A percentile compares a stretch with the other conserved stretches of the same genome.
Evolutionary conservation across 1,140 invertebrate species (phyloP).

Genomic region (Drosophila simulans): DNA sequence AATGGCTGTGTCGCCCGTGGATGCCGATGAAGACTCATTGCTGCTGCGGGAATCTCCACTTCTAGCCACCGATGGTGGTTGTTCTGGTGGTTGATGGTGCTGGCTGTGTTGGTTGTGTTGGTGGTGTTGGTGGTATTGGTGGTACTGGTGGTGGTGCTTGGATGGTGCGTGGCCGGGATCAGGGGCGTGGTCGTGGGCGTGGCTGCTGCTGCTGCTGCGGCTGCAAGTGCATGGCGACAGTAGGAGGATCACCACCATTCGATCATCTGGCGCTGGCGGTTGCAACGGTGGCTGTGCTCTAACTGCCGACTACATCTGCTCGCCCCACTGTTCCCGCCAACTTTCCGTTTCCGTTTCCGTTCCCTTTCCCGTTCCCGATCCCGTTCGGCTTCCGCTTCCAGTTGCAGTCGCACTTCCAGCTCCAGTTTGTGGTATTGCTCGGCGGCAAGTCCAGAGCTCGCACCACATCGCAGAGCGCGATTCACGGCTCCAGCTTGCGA

Average conservation of each 20-base stretch:
- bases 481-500: slow-evolving; percentile 34
- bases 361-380: slow-evolving; percentile 1
- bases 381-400: not conserved
- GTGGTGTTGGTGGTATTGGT: slow-evolving; percentile 24
- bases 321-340: slow-evolving; percentile 3
- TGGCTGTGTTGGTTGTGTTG: not conserved
- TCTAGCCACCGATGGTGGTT: slow-evolving; percentile 21
- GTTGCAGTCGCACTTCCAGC: slow-evolving; percentile 40
- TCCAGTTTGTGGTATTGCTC: slow-evolving; percentile 50
- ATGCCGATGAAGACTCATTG: slow-evolving; percentile 70
- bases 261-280: slow-evolving; percentile 76
- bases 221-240: slow-evolving; percentile 81
- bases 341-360: not conserved
- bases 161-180: slow-evolving; percentile 27
- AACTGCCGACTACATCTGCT: slow-evolving; percentile 45
- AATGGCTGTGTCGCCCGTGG: slow-evolving; percentile 73
- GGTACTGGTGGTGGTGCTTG: slow-evolving; percentile 27
- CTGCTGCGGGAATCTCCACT: slow-evolving; percentile 29
- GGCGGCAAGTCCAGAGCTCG: slow-evolving; percentile 48
- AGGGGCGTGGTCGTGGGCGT: slow-evolving; percentile 34
- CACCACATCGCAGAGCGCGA: slow-evolving; percentile 62
- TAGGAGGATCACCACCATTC: slow-evolving; percentile 85
- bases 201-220: slow-evolving; percentile 67
- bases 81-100: not conserved
- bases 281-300: slow-evolving; percentile 42